Evolutionary conservation across 2,888 invertebrate genomes (phyloP).

Genomic region (Thumatha senex): DNA sequence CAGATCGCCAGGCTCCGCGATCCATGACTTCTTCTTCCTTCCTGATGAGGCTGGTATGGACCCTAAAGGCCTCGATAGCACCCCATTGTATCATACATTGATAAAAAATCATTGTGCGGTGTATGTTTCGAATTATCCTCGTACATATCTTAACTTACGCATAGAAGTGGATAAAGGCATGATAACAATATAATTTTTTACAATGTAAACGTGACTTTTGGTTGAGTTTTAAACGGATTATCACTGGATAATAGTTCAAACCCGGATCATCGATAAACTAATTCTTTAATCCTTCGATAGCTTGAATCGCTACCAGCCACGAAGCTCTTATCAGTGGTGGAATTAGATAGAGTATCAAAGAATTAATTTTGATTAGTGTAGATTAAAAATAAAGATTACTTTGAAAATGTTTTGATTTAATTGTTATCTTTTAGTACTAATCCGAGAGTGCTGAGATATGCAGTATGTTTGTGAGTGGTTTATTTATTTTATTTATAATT

Average conservation of each 20-base stretch:
- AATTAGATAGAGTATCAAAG: conserved; percentile 29
- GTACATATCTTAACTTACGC: not conserved
- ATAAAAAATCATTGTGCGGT: no score
- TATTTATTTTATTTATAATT: not conserved
- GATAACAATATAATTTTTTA: not conserved
- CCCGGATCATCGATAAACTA: conserved; percentile 30
- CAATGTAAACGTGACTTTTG: not conserved
- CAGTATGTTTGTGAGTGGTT: conserved; percentile 13
- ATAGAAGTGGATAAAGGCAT: not conserved
- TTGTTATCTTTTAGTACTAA: conserved; percentile 19
- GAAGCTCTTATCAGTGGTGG: conserved; percentile 22
- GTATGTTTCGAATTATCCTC: no score
- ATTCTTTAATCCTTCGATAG: conserved; percentile 17
- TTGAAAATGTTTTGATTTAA: conserved; percentile 31
- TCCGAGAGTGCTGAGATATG: conserved; percentile 8
- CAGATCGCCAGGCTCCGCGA: no score
- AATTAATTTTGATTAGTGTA: conserved; percentile 26
- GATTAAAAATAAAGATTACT: conserved; percentile 29
- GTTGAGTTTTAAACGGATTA: conserved; percentile 24
- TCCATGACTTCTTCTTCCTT: no score
- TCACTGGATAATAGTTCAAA: conserved; percentile 28
- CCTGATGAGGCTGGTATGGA: no score
- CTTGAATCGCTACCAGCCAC: conserved; percentile 20
- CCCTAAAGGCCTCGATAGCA: no score
- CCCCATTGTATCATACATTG: no score